Evolutionary conservation across 2,888 invertebrate species (phyloP), one percentile per base, ranked within the genome.

Genomic region (Metalampra italica): DNA sequence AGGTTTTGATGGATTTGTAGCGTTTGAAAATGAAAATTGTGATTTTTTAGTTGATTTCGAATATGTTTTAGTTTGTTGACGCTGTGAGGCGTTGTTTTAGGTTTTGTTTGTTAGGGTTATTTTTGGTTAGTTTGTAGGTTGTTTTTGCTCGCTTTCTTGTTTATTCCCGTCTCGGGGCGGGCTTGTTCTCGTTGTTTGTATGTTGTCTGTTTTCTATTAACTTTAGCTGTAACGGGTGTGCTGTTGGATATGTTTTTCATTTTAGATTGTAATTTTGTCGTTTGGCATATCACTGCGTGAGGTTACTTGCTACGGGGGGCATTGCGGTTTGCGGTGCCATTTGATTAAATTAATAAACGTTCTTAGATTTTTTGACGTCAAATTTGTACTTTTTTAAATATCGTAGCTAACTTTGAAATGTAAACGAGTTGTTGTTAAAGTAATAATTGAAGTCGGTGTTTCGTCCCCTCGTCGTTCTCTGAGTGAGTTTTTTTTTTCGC

Each of bases 211-310:
- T 78, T 76, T 68, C 64, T 66, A 64, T 59, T 62, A 57, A 62
- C 64, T 58, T 61, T 67, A 60, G 67, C 64, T 52, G 46, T 47
- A 52, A 58, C 55, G 53, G 54, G 57, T 65, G 61, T 64, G 61
- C 57, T 60, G 53, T 61, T 54, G 53, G 51, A 48, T 42, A 56
- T 57, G 53, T 52, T 55, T 60, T 67, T 68, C 55, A 61, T 71
- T 80, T 78, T 80, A 77, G 77, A 78, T 71, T 65, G 78, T 80
- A 79, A 77, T 81, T 76, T 81, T 75, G 76, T 71, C 70, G 66
- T 78, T 74, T 75, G 75, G 82, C 84, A 84, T 83, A 83, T 84
- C 82, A 83, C 79, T 69, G 75, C 71, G 74, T 72, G 75, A 64
- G 62, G 56, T 56, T 55, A 49, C 32, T 13, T 59, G 69, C 73